Evolutionary conservation across 35 echinoderm and acorn worm species (phyloP), one percentile per base, ranked within the genome.

Genomic region (Anneissia japonica): DNA sequence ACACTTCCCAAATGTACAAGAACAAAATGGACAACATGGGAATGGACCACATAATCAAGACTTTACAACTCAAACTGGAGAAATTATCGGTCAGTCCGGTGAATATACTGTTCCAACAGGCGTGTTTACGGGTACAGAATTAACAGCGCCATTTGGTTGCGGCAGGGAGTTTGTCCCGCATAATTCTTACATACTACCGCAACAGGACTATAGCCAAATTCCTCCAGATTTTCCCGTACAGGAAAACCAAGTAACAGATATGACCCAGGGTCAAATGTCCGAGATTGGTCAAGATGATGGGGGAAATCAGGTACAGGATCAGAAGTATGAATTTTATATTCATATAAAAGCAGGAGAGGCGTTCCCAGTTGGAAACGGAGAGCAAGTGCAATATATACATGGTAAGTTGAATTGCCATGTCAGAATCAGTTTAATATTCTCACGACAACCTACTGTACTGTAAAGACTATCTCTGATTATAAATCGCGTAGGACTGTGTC

Each of bases 321-420:
- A 94, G 80, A 99, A 91, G 77, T 99, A 94, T 89, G 96, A 94
- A 35, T 99, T 99, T 87, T 99, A 99, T 84, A 84, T 99, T 37
- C 89, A 99, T 34, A 93, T 99, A 30, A 99, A 94, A 41, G 89
- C 90, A 36, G 96, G 96, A 32, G 96, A 99, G 77, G 92, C 96
- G 84, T 99, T 99, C 75, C 92, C 91, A 11, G 89, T 99, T 31
- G 92, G 89, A 37, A 93, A 99, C 46, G 96, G 96, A 36, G 96
- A 99, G 79, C 96, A 99, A 92, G 92, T 99, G 31, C 93, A 93
- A 88, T 97, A 97, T 81, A 97, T 97, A 73, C 94, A 97, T 46
- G 94, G 94, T 97, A 76, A 97, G 94, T 90, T 79, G n/a, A n/a
- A n/a, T n/a, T n/a, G n/a, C n/a, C n/a, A n/a, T n/a, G n/a, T n/a